Base-by-base conservation (phyloP, 2,797 vertebrate genomes). In the Iguana delicatissima region DNA sequence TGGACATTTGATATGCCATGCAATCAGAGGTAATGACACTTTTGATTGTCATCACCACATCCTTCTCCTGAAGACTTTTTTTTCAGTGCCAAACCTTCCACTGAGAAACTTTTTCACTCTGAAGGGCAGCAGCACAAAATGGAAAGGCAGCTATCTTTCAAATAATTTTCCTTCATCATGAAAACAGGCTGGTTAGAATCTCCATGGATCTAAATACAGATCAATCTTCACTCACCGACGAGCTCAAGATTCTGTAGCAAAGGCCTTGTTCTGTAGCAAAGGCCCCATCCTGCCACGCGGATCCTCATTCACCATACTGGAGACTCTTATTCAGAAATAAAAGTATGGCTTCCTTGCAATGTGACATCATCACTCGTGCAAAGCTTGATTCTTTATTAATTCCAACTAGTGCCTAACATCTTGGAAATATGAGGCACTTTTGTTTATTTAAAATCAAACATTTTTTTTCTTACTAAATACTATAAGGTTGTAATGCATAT, bases 401-500 rank as follows among this genome's bases (percentile, higher is more conserved):
- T 98, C 96, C 97, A 96, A 95, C 96, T 91, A 97, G 98, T 98
- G 98, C 98, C 99, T 98, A 98, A 96, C 93, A 97, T 97, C 96
- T 96, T 97, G 97, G 97, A 96, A 96, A 97, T 97, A 97, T 5
- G 98, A 99, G 99, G 99, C 99, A 99, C 99, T 99, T 99, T 98
- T 96, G 86, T 98, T 98, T 96, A 94, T 96, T 97, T 95, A 92
- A 97, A 97, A 95, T 87, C 0, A 97, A 92, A 93, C 88, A 91
- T 90, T 93, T 92, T 93, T 79, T 92, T 79, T 81, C 94, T 93
- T 93, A 93, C 96, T 96, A 94, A 95, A 96, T 97, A 98, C 98
- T 99, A 99, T 99, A 99, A 99, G 95, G 98, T 99, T 24, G 99
- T 99, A 96, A 99, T 99, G 97, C 99, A 99, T 95, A 99, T 99